phyloP scores from a whole-genome alignment of 2,888 invertebrate species.

The Dendrolimus houi region DNA sequence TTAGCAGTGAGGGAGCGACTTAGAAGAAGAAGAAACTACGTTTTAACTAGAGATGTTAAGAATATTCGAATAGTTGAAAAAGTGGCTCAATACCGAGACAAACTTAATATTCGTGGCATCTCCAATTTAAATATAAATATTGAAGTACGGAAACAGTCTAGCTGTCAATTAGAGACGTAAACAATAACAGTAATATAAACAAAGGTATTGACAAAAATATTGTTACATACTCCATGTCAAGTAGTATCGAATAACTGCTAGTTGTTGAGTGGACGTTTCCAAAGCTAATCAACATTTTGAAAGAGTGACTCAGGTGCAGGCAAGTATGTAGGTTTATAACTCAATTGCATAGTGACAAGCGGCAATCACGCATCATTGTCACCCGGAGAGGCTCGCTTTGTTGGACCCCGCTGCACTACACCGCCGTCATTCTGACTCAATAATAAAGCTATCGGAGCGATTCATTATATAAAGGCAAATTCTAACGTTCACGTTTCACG shows the following conservation, averaged over 20 bases:
- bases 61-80: no score
- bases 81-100: no score
- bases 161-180: conserved; percentile 11
- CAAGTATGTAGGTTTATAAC: conserved; percentile 49
- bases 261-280: conserved; percentile 17
- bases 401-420: conserved; percentile 50
- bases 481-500: conserved; percentile 57
- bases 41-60: no score
- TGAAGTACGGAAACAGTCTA: conserved; percentile 22
- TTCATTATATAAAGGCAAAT: conserved; percentile 66
- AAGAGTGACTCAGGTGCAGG: conserved; percentile 44
- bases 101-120: no score
- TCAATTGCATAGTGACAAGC: conserved; percentile 63
- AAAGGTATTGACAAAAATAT: background rate
- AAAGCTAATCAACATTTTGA: conserved; percentile 56
- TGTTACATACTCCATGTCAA: background rate
- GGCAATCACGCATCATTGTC: conserved; percentile 71
- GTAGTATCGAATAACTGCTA: background rate
- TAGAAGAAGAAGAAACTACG: no score
- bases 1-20: no score
- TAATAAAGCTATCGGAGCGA: conserved; percentile 68
- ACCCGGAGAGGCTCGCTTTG: conserved; percentile 51
- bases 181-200: conserved; percentile 8
- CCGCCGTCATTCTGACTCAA: conserved; percentile 52
- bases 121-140: no score